Conservation (phyloP, 2,888 invertebrate genomes). For the Papilio protenor region DNA sequence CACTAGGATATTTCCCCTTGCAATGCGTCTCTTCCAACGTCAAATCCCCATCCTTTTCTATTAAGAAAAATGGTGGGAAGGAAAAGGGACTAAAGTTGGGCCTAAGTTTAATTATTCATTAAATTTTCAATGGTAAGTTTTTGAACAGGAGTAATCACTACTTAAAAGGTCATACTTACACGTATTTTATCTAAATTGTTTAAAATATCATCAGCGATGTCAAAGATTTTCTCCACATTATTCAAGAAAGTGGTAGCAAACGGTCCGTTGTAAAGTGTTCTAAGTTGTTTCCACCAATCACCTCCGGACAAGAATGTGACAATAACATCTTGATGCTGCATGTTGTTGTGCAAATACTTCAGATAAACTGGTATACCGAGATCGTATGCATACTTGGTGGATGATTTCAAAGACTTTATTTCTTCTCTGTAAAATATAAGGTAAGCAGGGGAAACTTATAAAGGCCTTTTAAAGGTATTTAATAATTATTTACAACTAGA, state of each 20-base stretch:
- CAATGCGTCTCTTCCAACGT: no score
- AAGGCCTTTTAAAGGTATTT: no score
- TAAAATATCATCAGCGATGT: background rate
- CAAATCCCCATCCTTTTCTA: no score
- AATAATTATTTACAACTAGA: no score
- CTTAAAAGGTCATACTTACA: slow-evolving; percentile 59
- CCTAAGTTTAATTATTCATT: no score
- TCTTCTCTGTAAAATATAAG: slow-evolving; percentile 62
- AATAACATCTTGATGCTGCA: slow-evolving; percentile 68
- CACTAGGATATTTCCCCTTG: no score
- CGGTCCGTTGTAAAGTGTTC: slow-evolving; percentile 62
- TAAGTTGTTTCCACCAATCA: slow-evolving; percentile 74
- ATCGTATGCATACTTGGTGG: slow-evolving; percentile 70
- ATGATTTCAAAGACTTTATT: slow-evolving; percentile 58
- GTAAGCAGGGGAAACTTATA: background rate
- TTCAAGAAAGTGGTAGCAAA: no score
- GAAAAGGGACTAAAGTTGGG: no score
- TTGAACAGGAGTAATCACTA: no score
- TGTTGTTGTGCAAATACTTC: slow-evolving; percentile 70
- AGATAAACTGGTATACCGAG: slow-evolving; percentile 69
- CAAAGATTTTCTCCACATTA: background rate
- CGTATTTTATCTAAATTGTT: slow-evolving; percentile 65
- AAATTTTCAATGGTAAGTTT: no score
- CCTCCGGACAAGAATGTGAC: slow-evolving; percentile 69
- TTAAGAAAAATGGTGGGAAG: no score